Percentiles rank a stretch among this genome's conserved stretches.
Evolutionary conservation across 1,140 invertebrate genomes (phyloP).

Genomic region (Probaryconus sp.): DNA sequence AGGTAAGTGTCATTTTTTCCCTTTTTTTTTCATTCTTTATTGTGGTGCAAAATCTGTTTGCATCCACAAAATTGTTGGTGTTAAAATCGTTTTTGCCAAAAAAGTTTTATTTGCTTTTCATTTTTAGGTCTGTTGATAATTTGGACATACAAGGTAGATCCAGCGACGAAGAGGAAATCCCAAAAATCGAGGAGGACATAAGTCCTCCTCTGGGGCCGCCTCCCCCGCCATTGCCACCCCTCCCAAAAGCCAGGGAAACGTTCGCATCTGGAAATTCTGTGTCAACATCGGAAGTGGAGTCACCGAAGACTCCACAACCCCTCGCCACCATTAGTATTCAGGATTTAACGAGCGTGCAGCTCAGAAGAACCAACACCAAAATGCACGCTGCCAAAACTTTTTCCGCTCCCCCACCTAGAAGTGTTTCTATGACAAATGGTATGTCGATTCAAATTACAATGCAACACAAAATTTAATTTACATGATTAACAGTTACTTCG

Average conservation of each 20-base stretch:
- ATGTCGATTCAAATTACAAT: conserved; percentile 9
- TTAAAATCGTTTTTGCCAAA: too few relatives aligned
- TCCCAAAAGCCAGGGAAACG: conserved; percentile 38
- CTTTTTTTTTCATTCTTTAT: not conserved
- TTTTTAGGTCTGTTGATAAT: conserved; percentile 74
- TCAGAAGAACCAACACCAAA: conserved; percentile 84
- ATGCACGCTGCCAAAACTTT: conserved; percentile 87
- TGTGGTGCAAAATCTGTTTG: too few relatives aligned
- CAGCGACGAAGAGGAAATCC: conserved; percentile 53
- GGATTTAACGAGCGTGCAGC: conserved; percentile 88
- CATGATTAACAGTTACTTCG: too few relatives aligned
- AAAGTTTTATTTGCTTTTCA: conserved; percentile 1
- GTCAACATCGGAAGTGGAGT: conserved; percentile 72
- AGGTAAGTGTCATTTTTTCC: conserved; percentile 67
- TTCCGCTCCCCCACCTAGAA: conserved; percentile 85
- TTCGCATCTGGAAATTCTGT: conserved; percentile 5
- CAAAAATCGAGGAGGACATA: conserved; percentile 59
- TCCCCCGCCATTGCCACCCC: conserved; percentile 79
- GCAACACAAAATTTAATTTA: too few relatives aligned
- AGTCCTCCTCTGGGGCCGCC: conserved; percentile 73
- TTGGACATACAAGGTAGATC: conserved; percentile 70
- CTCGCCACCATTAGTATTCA: conserved; percentile 90
- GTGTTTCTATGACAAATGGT: conserved; percentile 82
- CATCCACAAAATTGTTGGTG: too few relatives aligned
- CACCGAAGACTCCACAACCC: conserved; percentile 81